Percentiles rank a stretch among this genome's conserved stretches.
Conservation (phyloP, 2,888 invertebrate genomes). For the Nymphalis polychloros region DNA sequence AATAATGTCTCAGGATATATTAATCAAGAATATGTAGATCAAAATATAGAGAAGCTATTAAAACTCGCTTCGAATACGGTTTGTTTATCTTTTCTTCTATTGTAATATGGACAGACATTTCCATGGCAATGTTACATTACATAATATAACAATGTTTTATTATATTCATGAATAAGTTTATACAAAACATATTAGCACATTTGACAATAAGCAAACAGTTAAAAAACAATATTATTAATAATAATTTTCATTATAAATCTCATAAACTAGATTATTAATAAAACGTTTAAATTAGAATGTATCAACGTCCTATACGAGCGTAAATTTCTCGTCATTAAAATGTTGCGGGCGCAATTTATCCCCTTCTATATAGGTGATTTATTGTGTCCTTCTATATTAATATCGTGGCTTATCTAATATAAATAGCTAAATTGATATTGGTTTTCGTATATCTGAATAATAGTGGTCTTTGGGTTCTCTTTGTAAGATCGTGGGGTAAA, state of each 20-base stretch:
- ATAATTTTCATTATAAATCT: slow-evolving; percentile 4
- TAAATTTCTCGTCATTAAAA: slow-evolving; percentile 23
- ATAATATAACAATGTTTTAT: too few species aligned
- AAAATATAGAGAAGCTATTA: too few species aligned
- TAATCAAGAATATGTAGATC: too few species aligned
- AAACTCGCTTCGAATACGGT: too few species aligned
- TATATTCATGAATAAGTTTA: too few species aligned
- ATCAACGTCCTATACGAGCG: slow-evolving; percentile 20
- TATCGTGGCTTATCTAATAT: slow-evolving; percentile 14
- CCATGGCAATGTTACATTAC: too few species aligned
- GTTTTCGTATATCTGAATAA: slow-evolving; percentile 23
- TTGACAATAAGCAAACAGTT: too few species aligned
- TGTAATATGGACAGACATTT: too few species aligned
- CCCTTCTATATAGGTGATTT: slow-evolving; percentile 15
- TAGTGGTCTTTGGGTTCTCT: slow-evolving; percentile 19
- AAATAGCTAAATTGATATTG: slow-evolving; percentile 20
- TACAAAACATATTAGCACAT: too few species aligned
- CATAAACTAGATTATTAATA: slow-evolving; percentile 12
- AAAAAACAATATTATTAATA: not conserved
- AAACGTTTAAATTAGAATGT: slow-evolving; percentile 8
- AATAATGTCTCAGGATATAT: too few species aligned
- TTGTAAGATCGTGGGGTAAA: slow-evolving; percentile 18
- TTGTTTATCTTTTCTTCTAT: too few species aligned
- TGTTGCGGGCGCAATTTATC: slow-evolving; percentile 26
- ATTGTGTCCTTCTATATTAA: slow-evolving; percentile 22